Conservation (phyloP, 2,888 invertebrate genomes). For the Meandrusa payeni region DNA sequence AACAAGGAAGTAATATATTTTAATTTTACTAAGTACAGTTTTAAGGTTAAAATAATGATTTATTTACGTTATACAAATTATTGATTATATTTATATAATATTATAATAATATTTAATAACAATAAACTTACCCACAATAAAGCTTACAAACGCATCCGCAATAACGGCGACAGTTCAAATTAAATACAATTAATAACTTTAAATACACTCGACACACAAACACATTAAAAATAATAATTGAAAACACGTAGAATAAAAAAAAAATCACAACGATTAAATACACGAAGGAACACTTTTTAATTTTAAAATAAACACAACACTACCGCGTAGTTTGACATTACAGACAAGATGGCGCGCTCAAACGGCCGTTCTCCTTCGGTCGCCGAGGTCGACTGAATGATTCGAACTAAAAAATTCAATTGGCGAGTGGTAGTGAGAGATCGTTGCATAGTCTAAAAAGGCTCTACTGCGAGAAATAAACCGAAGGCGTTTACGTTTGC, state of each 20-base stretch:
- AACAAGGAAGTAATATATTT: not conserved
- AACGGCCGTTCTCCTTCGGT: constrained; percentile 49
- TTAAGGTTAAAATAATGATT: not conserved
- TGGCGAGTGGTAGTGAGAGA: constrained; percentile 57
- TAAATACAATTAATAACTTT: constrained; percentile 32
- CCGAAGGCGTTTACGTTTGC: constrained; percentile 61
- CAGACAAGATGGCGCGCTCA: constrained; percentile 52
- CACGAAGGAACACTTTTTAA: constrained; percentile 22
- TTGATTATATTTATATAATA: not conserved
- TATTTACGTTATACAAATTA: not conserved
- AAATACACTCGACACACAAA: constrained; percentile 47
- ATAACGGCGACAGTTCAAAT: constrained; percentile 44
- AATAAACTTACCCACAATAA: constrained; percentile 43
- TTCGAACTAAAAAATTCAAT: constrained; percentile 35
- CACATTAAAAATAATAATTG: constrained; percentile 38
- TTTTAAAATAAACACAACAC: constrained; percentile 27
- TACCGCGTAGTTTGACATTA: constrained; percentile 58
- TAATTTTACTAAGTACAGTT: not conserved
- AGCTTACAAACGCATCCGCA: constrained; percentile 40
- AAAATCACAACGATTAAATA: constrained; percentile 25
- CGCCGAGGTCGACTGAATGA: constrained; percentile 74
- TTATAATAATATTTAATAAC: constrained; percentile 16
- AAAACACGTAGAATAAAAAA: constrained; percentile 25
- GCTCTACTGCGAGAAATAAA: constrained; percentile 47
- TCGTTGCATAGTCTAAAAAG: constrained; percentile 52